phyloP scores from a whole-genome alignment of 1,140 invertebrate genomes.

The Paracyclopina nana region DNA sequence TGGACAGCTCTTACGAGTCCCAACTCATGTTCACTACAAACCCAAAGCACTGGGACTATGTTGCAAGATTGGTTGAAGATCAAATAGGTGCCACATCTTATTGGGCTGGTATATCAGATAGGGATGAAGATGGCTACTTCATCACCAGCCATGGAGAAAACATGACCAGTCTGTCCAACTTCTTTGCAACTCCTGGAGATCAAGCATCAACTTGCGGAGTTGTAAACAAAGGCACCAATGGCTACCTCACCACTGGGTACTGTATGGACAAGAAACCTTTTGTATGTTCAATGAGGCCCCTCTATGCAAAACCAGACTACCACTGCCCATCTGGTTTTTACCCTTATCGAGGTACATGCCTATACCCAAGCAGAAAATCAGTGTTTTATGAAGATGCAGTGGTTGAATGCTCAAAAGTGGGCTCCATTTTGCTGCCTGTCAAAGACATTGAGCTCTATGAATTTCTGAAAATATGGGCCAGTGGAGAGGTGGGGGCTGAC shows the following conservation, averaged over 20 bases:
- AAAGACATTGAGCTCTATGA: no score
- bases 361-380: neutral
- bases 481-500: no score
- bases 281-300: neutral
- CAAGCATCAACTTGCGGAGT: neutral
- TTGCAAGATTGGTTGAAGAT: neutral
- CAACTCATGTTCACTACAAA: neutral
- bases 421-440: no score
- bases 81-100: neutral
- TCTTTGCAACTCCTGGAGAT: neutral
- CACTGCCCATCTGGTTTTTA: neutral
- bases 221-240: neutral
- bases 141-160: neutral
- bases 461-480: no score
- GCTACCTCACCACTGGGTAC: neutral
- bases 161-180: neutral
- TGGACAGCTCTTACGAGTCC: neutral
- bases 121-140: neutral
- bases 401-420: no score
- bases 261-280: neutral
- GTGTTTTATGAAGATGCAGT: neutral
- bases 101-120: neutral
- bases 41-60: neutral
- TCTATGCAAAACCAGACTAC: neutral
- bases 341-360: neutral